Conservation (phyloP, 2,113 vertebrate genomes). For the Heloderma charlesbogerti region DNA sequence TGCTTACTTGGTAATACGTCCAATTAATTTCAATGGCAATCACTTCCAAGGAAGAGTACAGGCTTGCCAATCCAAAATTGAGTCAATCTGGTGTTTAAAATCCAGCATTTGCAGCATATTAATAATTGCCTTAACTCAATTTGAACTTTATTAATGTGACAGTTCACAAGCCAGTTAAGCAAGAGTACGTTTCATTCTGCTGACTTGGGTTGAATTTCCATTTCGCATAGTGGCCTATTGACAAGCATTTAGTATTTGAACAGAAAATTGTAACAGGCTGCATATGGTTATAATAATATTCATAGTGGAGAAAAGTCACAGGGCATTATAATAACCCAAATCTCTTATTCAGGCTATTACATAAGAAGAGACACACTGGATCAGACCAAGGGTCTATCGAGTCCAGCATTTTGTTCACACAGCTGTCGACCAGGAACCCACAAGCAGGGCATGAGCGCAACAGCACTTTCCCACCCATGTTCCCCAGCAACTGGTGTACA, state of each 20-base stretch:
- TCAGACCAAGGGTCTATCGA: no score
- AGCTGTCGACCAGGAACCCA: no score
- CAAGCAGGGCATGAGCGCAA: no score
- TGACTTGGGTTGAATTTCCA: not conserved
- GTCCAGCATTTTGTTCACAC: no score
- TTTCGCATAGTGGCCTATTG: not conserved
- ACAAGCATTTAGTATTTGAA: not conserved
- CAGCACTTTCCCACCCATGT: no score
- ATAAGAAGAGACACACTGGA: no score
- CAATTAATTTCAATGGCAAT: not conserved
- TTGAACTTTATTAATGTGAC: not conserved
- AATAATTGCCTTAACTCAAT: not conserved
- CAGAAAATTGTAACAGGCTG: not conserved
- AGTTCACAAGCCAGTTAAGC: constrained; percentile 7
- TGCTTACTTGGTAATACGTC: not conserved
- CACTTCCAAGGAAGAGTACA: not conserved
- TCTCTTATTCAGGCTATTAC: not conserved
- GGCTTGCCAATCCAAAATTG: not conserved
- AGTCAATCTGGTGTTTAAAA: not conserved
- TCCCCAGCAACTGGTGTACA: no score
- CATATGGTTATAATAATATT: constrained; percentile 13
- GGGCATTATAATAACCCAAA: not conserved
- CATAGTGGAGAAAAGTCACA: not conserved
- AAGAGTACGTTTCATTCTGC: not conserved
- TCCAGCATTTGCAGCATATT: not conserved